Base-by-base conservation (phyloP, 2,888 invertebrate species). In the Caenorhabditis sp. region DNA sequence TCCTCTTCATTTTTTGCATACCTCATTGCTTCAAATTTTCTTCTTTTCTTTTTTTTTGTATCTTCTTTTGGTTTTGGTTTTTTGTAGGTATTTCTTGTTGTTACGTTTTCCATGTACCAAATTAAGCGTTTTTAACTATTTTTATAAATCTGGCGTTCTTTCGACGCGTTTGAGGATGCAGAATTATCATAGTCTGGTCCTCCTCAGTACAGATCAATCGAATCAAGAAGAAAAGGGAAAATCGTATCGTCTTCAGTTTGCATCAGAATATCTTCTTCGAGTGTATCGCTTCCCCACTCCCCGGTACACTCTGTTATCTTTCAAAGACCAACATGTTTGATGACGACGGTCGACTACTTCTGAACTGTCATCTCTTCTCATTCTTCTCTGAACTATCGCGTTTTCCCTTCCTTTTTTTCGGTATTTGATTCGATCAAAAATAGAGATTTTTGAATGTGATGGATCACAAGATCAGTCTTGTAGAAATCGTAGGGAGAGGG, bases 291-390 rank as follows among this genome's bases (percentile, higher is more conserved):
- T n/a, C n/a, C n/a, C n/a, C n/a, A n/a, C n/a, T 35, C 31, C 31
- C 66, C 38, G 68, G 66, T 59, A 76, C 76, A 76, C 51, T 38
- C 8, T n/a, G 51, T 69, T 69, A 76, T 76, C 76, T 76, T 76
- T 76, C 68, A 76, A 76, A 76, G 76, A 76, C 76, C 76, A 76
- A 68, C 61, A 26, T 59, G 68, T 59, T 63, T 61, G 76, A 58
- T 76, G 76, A 76, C 76, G 76, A 19, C 76, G 47, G 47, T 63
- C 76, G 76, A 69, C 68, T 68, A 41, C 38, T 38, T 38, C 24
- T 76, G 76, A 69, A 76, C 76, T 76, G 61, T 76, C 75, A 63
- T 59, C 59, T 59, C 31, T 35, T 19, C 31, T 24, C 22, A 24
- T 41, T 75, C 66, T 69, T 76, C 76, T 76, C 68, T 76, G 76